phyloP scores from a whole-genome alignment of 2,113 vertebrate genomes.

The Tympanuchus pallidicinctus region DNA sequence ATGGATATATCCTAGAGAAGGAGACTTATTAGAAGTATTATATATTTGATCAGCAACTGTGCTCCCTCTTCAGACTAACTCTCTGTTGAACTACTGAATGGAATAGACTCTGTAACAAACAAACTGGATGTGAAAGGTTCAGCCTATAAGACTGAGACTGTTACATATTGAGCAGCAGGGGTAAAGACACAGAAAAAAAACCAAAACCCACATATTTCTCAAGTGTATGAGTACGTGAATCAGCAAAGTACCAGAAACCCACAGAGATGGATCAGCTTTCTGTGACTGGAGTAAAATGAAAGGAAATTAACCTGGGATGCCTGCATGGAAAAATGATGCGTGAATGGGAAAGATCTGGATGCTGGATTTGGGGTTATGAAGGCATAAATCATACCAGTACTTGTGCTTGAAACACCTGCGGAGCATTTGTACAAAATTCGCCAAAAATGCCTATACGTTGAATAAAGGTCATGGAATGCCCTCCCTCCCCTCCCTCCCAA shows the following conservation, averaged over 20 bases:
- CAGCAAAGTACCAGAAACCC: slow-evolving; percentile 24
- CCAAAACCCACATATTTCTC: background rate
- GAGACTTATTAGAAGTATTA: slow-evolving; percentile 55
- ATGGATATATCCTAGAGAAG: slow-evolving; percentile 57
- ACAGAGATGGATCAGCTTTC: background rate
- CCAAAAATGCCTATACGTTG: background rate
- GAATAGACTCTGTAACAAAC: slow-evolving; percentile 41
- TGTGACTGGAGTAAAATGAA: background rate
- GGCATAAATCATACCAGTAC: slow-evolving; percentile 57
- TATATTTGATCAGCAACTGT: slow-evolving; percentile 24
- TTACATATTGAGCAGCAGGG: slow-evolving; percentile 42
- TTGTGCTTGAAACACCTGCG: slow-evolving; percentile 72
- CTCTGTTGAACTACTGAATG: slow-evolving; percentile 39
- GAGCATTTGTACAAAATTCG: slow-evolving; percentile 45
- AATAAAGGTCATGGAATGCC: slow-evolving; percentile 10
- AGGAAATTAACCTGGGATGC: slow-evolving; percentile 42
- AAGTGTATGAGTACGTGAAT: slow-evolving; percentile 4
- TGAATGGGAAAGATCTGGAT: slow-evolving; percentile 22
- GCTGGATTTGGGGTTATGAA: slow-evolving; percentile 52
- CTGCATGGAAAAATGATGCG: slow-evolving; percentile 24
- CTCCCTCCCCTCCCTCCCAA: slow-evolving; percentile 42
- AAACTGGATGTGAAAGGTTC: slow-evolving; percentile 48
- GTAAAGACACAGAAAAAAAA: background rate
- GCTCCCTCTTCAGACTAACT: slow-evolving; percentile 49
- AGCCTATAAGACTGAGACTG: slow-evolving; percentile 55